Evolutionary conservation across 2,888 invertebrate genomes (phyloP).

Genomic region (Rotaria macrura): DNA sequence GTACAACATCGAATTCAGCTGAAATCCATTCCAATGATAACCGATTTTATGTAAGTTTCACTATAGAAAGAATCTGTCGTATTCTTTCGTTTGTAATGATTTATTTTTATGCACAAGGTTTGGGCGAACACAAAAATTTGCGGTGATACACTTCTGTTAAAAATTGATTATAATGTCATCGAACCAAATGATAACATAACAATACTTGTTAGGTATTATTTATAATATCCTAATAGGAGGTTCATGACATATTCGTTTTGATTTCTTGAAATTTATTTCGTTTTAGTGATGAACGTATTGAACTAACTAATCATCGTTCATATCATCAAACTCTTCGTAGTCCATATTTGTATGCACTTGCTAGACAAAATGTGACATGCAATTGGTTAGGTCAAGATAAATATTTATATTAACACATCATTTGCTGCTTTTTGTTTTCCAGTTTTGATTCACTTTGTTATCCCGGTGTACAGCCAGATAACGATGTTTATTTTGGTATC

Average conservation of each 20-base stretch:
- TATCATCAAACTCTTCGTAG: conserved; percentile 26
- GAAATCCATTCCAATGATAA: conserved; percentile 33
- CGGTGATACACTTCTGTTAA: conserved; percentile 30
- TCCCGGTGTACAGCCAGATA: conserved; percentile 23
- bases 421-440: neutral
- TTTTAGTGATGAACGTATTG: conserved; percentile 28
- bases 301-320: conserved; percentile 27
- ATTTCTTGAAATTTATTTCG: neutral
- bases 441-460: conserved; percentile 32
- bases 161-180: conserved; percentile 32
- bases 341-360: conserved; percentile 28
- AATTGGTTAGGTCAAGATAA: conserved; percentile 18
- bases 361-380: conserved; percentile 32
- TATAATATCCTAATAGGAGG: no score
- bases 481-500: conserved; percentile 31
- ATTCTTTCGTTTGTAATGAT: no score
- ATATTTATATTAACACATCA: neutral
- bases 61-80: no score
- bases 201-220: conserved; percentile 16
- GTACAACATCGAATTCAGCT: conserved; percentile 33
- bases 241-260: no score
- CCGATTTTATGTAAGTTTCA: conserved; percentile 30
- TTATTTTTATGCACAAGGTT: no score
- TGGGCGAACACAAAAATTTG: conserved; percentile 31
- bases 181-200: conserved; percentile 23